Conservation (phyloP, 2,888 invertebrate genomes). For the Eledona agricola region DNA sequence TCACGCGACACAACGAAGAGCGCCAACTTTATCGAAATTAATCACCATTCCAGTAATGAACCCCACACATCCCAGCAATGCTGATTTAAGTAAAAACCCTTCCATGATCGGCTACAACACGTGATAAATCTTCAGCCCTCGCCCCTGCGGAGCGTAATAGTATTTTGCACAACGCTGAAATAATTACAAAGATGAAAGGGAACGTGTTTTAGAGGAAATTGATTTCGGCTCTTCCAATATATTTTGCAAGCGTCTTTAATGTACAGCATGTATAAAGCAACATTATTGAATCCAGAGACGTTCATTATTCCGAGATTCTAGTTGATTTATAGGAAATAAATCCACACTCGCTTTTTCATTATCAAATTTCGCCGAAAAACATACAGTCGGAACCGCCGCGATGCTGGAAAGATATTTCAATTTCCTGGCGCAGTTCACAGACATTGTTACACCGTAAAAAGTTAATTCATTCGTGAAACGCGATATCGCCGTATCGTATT, state of each 20-base stretch:
- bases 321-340: conserved; percentile 6
- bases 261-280: conserved; percentile 31
- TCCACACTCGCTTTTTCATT: conserved; percentile 10
- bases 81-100: too few species aligned
- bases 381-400: conserved; percentile 13
- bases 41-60: conserved; percentile 40
- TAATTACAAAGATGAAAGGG: conserved; percentile 56
- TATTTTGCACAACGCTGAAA: conserved; percentile 52
- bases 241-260: conserved; percentile 45
- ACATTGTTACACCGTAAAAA: conserved; percentile 42
- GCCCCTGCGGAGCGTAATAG: conserved; percentile 44
- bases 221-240: conserved; percentile 45
- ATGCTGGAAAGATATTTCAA: conserved; percentile 37
- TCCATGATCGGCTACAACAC: conserved; percentile 2
- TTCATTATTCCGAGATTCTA: conserved; percentile 7
- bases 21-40: conserved; percentile 45
- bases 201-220: conserved; percentile 52
- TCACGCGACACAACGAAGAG: conserved; percentile 44
- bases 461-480: conserved; percentile 53
- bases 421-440: conserved; percentile 32
- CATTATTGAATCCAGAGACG: conserved; percentile 15
- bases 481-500: conserved; percentile 49
- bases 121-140: conserved; percentile 11
- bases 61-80: conserved; percentile 28
- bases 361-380: conserved; percentile 17